Evolutionary conservation across 2,888 invertebrate species (phyloP), one percentile per base, ranked within the genome.

Genomic region (Axea sp.): DNA sequence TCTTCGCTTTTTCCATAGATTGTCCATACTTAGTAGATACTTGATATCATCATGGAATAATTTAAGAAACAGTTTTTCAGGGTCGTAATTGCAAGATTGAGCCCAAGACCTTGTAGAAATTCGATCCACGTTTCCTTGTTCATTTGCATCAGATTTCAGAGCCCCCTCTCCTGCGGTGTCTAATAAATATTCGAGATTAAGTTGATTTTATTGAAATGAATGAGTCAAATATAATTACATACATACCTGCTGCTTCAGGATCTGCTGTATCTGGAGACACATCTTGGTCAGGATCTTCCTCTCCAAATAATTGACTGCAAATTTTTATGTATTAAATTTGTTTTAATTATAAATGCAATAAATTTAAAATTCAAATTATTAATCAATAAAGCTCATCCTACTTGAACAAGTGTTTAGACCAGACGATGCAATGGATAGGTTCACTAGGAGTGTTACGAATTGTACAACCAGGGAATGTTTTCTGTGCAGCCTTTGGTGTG

Each of bases 351-450:
- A n/a, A n/a, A n/a, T n/a, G n/a, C n/a, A n/a, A n/a, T n/a, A n/a
- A n/a, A n/a, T n/a, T n/a, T n/a, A n/a, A n/a, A n/a, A n/a, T n/a
- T n/a, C n/a, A n/a, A n/a, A n/a, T n/a, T n/a, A n/a, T n/a, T n/a
- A n/a, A n/a, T n/a, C n/a, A n/a, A 59, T 33, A 33, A 30, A 59
- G 17, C 0, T 37, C 15, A 33, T n/a, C 91, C 90, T 88, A 96
- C 94, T 98, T 98, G 89, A 99, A 99, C 5, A 99, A 91, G 90
- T 98, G 98, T 88, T 99, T 99, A 0, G 98, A 96, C 99, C 99
- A 99, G 11, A 99, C 98, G 78, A 99, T 97, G 87, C 99, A 99
- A 88, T 99, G 99, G 79, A 99, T 98, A 0, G 97, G 97, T 87
- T 99, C 99, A 0, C 98, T 98, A 0, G 99, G 99, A 0, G 99